Conservation (phyloP, 2,113 vertebrate genomes). For the Quiscalus mexicanus region DNA sequence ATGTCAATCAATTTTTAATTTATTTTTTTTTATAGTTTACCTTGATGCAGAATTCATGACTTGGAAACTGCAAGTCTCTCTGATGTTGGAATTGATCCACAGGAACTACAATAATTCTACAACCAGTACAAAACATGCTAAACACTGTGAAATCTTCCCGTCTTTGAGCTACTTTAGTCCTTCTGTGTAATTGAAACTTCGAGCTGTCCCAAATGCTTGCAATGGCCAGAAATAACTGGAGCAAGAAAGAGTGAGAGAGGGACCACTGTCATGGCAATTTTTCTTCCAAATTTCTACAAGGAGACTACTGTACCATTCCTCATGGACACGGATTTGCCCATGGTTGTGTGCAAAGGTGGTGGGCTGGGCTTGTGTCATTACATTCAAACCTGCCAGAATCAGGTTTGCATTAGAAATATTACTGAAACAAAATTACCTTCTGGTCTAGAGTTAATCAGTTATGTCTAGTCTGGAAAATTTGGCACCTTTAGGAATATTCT, state of each 20-base stretch:
- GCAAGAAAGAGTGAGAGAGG: neutral
- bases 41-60: neutral
- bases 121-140: neutral
- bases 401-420: neutral
- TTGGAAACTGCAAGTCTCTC: neutral
- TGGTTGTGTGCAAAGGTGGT: neutral
- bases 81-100: neutral
- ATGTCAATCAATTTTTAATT: neutral
- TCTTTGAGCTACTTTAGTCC: neutral
- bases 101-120: neutral
- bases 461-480: neutral
- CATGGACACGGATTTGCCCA: neutral
- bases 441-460: neutral
- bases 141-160: neutral
- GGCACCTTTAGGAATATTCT: neutral
- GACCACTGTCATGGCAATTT: neutral
- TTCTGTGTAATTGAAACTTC: neutral
- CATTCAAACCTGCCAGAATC: neutral
- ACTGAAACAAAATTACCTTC: neutral
- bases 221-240: neutral
- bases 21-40: neutral
- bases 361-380: neutral
- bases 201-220: neutral
- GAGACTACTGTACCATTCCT: rapidly evolving
- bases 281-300: neutral